A percentile compares a stretch with the other conserved stretches of the same genome.
phyloP scores from a whole-genome alignment of 2,888 invertebrate genomes.

The Philonicus albiceps region DNA sequence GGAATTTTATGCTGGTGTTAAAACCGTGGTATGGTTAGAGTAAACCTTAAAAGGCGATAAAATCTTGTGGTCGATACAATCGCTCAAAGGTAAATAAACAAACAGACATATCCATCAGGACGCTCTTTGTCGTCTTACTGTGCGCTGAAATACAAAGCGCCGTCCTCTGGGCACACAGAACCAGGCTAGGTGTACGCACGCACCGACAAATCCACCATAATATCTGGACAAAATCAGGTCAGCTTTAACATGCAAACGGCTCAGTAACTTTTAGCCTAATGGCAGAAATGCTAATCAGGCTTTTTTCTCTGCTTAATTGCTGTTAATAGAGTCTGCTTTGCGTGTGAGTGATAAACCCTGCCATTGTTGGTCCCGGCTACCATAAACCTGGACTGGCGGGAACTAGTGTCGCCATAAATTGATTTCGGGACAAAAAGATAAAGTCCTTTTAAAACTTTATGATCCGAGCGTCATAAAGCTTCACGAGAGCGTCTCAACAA shows the following conservation, averaged over 20 bases:
- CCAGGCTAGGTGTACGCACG: not conserved
- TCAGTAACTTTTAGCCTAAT: slow-evolving; percentile 10
- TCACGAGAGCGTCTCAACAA: slow-evolving; percentile 21
- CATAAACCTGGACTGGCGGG: not conserved
- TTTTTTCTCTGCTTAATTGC: slow-evolving; percentile 26
- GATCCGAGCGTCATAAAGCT: slow-evolving; percentile 32
- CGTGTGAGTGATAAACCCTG: slow-evolving; percentile 8
- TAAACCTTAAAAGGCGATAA: not conserved
- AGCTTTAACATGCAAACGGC: slow-evolving; percentile 27
- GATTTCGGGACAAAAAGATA: slow-evolving; percentile 37
- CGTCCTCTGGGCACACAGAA: not conserved
- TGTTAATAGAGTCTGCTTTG: slow-evolving; percentile 23
- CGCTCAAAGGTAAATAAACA: not conserved
- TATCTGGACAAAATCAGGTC: slow-evolving; percentile 24
- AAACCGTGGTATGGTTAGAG: not conserved
- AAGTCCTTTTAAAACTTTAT: slow-evolving; percentile 31
- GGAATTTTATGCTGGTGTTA: not conserved
- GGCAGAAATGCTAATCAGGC: slow-evolving; percentile 3
- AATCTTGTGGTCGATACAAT: not conserved
- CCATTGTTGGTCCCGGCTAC: not conserved
- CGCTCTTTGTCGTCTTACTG: not conserved
- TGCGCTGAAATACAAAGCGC: not conserved
- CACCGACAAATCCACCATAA: slow-evolving; percentile 4
- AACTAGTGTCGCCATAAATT: slow-evolving; percentile 22
- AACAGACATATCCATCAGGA: not conserved